Evolutionary conservation across 2,797 vertebrate genomes (phyloP), one percentile per base, ranked within the genome.

Genomic region (Brotula barbata): DNA sequence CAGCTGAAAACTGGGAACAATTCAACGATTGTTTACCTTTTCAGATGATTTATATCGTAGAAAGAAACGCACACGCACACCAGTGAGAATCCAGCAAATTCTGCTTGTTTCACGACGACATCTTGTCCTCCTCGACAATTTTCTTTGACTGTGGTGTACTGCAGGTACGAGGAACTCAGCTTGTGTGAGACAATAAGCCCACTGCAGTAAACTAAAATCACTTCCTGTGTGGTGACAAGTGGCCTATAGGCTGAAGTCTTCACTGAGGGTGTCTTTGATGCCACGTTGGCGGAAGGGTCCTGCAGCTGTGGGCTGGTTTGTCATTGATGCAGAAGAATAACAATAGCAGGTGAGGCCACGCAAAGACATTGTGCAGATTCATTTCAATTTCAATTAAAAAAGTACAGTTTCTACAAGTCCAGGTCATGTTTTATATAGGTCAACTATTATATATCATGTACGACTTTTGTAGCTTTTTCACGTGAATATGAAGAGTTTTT

Each of bases 181-280:
- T 53, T 64, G 58, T 25, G 4, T 2, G 58, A 34, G 60, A 33
- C n/a, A 28, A 53, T 14, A 60, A 66, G 68, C 78, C 75, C 67
- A 75, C 70, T 69, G 74, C 78, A 44, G 44, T 43, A 81, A 80
- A 57, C 59, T 28, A 39, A 64, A 72, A 62, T 53, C 19, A 78
- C 76, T 89, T 89, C 87, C 87, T 89, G 81, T 83, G 80, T 80
- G 81, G 73, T 77, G 65, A 69, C 46, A 37, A 72, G 53, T 78
- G 73, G 67, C 80, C 77, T 79, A 20, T 36, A 72, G 48, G 23
- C 7, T 6, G 1, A 70, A 34, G 70, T 68, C 55, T 59, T 47
- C 3, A 14, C 44, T 48, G 15, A 14, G n/a, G n/a, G n/a, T 36
- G 42, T 25, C 47, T 61, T 5, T 67, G n/a, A 73, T 39, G 16